Evolutionary conservation across 2,888 invertebrate genomes (phyloP).

Genomic region (Mamestra brassicae): DNA sequence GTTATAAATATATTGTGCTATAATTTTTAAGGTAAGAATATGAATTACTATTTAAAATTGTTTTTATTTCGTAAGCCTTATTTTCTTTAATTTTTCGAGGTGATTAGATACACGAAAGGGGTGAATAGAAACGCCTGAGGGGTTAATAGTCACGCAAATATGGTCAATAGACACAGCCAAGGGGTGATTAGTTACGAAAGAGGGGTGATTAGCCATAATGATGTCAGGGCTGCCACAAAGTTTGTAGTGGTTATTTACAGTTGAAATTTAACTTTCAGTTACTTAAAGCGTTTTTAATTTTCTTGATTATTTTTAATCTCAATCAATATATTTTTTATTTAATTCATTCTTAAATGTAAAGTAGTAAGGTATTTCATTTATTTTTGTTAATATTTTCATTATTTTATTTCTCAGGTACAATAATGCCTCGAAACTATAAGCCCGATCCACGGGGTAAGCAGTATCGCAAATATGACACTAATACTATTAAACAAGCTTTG

Average conservation of each 20-base stretch:
- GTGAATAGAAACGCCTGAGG: slow-evolving; percentile 1
- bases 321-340: slow-evolving; percentile 15
- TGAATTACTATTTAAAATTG: too few relatives aligned
- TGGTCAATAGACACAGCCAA: background rate
- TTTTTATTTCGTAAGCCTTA: too few relatives aligned
- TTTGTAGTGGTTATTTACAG: background rate
- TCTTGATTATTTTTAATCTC: background rate
- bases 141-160: background rate
- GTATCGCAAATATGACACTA: too few relatives aligned
- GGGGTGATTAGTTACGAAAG: slow-evolving; percentile 5
- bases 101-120: background rate
- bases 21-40: background rate
- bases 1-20: background rate
- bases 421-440: too few relatives aligned
- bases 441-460: too few relatives aligned
- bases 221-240: background rate
- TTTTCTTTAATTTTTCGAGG: too few relatives aligned
- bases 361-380: too few relatives aligned
- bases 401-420: too few relatives aligned
- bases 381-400: too few relatives aligned
- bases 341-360: too few relatives aligned
- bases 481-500: too few relatives aligned
- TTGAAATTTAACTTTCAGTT: background rate
- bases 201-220: background rate
- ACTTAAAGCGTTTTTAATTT: background rate